Base-by-base conservation (phyloP, 2,888 invertebrate genomes). In the Plebejus anna region DNA sequence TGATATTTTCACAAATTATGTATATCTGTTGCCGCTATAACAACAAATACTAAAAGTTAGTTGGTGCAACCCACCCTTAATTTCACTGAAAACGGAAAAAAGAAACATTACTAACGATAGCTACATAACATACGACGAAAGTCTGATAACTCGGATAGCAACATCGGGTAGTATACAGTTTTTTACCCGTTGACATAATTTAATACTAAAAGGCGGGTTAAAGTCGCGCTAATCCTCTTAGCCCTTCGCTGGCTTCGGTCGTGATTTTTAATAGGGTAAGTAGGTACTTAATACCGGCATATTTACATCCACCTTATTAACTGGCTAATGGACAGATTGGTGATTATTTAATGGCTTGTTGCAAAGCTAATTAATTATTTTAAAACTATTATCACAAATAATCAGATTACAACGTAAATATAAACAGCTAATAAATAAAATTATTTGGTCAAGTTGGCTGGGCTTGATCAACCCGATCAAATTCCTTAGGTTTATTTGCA, bases 211-310 rank as follows among this genome's bases (percentile, higher is more conserved):
- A 72, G 66, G n/a, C 22, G 42, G 47, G 72, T 4, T 47, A 22
- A 47, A 47, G 72, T 71, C 72, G 72, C 22, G 9, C 72, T 72
- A 72, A 72, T 72, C 72, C 47, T 42, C 72, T 72, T 71, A 71
- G 72, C 72, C 72, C 72, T 72, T 72, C 47, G 11, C 47, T 72
- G 72, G 72, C 42, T 42, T 72, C 72, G 22, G 47, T 42, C 42
- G 72, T 2, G 11, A 28, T 42, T 72, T 72, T 72, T 72, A 42
- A 72, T 47, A 47, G 47, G 9, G 42, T 66, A 66, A 66, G 66
- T 66, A 66, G 36, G 66, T 66, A 36, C 66, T 66, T 66, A 16
- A 42, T 42, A 42, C 71, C 71, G 22, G 22, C 7, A 66, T 32
- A 66, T 66, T 66, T 66, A 66, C 66, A 66, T 32, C 66, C 32